A percentile compares a stretch with the other conserved stretches of the same genome.
Conservation (phyloP, 2,888 invertebrate genomes). For the Nomada hirtipes region DNA sequence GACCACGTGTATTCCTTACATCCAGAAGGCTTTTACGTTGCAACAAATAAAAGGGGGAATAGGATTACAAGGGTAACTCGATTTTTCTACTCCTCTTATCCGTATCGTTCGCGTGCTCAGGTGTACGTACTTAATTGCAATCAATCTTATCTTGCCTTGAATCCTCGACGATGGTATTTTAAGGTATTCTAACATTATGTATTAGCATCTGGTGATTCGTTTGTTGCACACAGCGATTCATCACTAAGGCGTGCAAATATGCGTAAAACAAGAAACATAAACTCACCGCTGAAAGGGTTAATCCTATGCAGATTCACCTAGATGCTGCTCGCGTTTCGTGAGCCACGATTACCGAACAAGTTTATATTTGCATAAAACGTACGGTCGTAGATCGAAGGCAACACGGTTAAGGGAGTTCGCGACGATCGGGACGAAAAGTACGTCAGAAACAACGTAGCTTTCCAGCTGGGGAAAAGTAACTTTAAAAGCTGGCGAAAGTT, state of each 20-base stretch:
- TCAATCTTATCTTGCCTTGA: not conserved
- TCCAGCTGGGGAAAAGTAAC: not conserved
- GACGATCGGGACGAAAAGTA: not conserved
- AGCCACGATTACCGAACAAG: not conserved
- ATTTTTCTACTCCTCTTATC: not conserved
- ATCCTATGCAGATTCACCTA: no score
- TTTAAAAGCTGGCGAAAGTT: not conserved
- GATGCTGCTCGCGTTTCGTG: no score
- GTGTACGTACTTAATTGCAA: not conserved
- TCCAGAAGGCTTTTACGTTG: not conserved
- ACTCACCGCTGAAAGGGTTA: no score
- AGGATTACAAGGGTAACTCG: not conserved
- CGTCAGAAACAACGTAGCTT: not conserved
- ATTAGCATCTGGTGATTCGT: no score
- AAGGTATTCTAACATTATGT: no score
- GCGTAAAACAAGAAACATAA: no score
- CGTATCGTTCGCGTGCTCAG: not conserved
- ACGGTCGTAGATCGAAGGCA: not conserved
- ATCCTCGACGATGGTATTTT: not conserved
- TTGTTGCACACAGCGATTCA: no score
- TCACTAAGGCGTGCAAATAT: no score
- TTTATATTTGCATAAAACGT: slow-evolving; percentile 26
- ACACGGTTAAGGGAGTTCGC: not conserved
- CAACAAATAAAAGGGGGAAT: not conserved
- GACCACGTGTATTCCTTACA: not conserved